Evolutionary conservation across 1,140 invertebrate species (phyloP).

Genomic region (Monochamus saltuarius): DNA sequence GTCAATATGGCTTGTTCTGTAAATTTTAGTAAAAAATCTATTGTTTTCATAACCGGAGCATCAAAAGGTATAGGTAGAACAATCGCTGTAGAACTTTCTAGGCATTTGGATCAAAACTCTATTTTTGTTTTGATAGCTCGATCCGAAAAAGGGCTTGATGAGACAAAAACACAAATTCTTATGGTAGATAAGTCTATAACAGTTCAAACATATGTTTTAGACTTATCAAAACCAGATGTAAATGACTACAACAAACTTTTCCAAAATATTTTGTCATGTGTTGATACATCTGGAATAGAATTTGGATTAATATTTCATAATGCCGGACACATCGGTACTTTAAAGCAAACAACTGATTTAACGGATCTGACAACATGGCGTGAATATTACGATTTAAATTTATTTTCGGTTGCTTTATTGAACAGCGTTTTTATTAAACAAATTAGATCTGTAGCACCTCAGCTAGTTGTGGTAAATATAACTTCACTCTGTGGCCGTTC

Average conservation of each 20-base stretch:
- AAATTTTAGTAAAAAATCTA: slow-evolving; percentile 54
- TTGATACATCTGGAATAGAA: slow-evolving; percentile 56
- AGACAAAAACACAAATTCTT: slow-evolving; percentile 60
- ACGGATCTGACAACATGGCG: slow-evolving; percentile 62
- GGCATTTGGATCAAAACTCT: slow-evolving; percentile 54
- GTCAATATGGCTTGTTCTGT: slow-evolving; percentile 37
- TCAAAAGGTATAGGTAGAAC: slow-evolving; percentile 83
- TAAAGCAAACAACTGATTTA: slow-evolving; percentile 63
- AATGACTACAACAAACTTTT: slow-evolving; percentile 56
- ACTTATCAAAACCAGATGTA: slow-evolving; percentile 58
- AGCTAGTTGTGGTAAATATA: slow-evolving; percentile 78
- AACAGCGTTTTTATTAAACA: slow-evolving; percentile 74
- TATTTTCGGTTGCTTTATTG: slow-evolving; percentile 74
- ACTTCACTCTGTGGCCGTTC: slow-evolving; percentile 80
- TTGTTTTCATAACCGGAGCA: slow-evolving; percentile 77
- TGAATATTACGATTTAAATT: slow-evolving; percentile 75
- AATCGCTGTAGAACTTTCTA: slow-evolving; percentile 70
- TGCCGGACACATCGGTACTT: slow-evolving; percentile 82
- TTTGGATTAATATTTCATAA: slow-evolving; percentile 83
- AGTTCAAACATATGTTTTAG: slow-evolving; percentile 58
- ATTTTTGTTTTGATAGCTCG: slow-evolving; percentile 76
- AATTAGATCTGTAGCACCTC: slow-evolving; percentile 49
- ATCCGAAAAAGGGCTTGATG: slow-evolving; percentile 63
- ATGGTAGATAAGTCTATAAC: slow-evolving; percentile 55
- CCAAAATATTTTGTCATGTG: slow-evolving; percentile 48